Evolutionary conservation across 1,140 invertebrate genomes (phyloP).

Genomic region (Leptoteleia sp.): DNA sequence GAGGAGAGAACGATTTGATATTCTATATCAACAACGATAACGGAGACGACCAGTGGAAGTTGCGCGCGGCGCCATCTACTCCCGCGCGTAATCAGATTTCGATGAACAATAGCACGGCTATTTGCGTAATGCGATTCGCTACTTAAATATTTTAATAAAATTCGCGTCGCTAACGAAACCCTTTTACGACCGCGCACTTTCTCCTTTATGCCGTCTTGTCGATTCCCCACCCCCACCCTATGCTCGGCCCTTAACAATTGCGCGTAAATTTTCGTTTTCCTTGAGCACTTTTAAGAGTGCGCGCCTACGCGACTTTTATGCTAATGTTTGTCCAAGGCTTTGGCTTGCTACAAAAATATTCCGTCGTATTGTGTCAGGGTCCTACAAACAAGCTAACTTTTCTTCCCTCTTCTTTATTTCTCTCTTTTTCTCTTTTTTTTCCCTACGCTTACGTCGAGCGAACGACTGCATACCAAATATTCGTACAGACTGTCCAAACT

Average conservation of each 20-base stretch:
- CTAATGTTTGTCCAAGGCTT: constrained; percentile 69
- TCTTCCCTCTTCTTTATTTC: too few relatives aligned
- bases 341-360: constrained; percentile 46
- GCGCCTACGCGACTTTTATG: constrained; percentile 63
- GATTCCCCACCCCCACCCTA: too few relatives aligned
- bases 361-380: constrained; percentile 43
- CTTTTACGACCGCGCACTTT: constrained; percentile 32
- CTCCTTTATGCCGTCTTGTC: constrained; percentile 31
- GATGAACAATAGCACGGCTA: constrained; percentile 73
- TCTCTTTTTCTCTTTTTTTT: too few relatives aligned
- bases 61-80: constrained; percentile 22
- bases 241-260: too few relatives aligned
- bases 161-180: constrained; percentile 57
- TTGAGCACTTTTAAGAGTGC: constrained; percentile 30
- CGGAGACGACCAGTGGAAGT: constrained; percentile 46
- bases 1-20: too few relatives aligned
- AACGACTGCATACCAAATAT: too few relatives aligned
- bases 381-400: too few relatives aligned
- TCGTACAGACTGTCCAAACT: too few relatives aligned
- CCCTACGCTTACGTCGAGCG: too few relatives aligned
- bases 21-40: constrained; percentile 27
- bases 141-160: constrained; percentile 79
- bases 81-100: constrained; percentile 73
- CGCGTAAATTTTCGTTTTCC: too few relatives aligned
- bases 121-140: constrained; percentile 76